Evolutionary conservation across 2,797 vertebrate species (phyloP).

Genomic region (Chelonia mydas): DNA sequence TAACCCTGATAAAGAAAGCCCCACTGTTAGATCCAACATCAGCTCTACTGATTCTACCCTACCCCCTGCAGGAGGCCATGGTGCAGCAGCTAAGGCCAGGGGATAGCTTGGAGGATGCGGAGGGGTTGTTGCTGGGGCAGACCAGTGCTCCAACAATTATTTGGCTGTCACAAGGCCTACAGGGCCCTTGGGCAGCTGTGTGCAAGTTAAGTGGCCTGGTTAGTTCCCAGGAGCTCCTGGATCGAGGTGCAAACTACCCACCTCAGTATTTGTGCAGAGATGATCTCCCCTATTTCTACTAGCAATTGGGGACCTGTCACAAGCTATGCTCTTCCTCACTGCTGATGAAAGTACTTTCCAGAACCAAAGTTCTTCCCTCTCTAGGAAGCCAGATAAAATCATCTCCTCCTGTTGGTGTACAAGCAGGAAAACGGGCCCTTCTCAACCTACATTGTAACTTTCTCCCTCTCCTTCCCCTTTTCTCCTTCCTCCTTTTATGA

Average conservation of each 20-base stretch:
- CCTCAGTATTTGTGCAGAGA: not conserved
- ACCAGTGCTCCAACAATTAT: rapidly evolving
- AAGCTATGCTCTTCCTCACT: not conserved
- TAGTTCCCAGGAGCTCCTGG: not conserved
- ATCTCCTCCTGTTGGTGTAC: rapidly evolving
- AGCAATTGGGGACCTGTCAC: not conserved
- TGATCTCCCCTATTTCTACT: not conserved
- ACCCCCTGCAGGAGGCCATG: not conserved
- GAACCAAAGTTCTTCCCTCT: not conserved
- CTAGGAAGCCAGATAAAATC: not conserved
- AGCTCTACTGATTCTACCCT: not conserved
- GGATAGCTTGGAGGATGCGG: not conserved
- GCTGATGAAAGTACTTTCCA: rapidly evolving
- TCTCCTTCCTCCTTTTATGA: not conserved
- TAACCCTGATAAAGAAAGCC: not conserved
- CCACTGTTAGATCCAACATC: rapidly evolving
- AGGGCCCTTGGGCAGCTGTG: not conserved
- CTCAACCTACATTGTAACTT: not conserved
- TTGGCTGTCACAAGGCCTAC: not conserved
- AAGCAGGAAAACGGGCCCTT: not conserved
- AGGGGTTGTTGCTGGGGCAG: not conserved
- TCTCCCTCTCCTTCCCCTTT: not conserved
- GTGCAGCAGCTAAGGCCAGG: not conserved
- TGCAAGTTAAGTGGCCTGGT: not conserved
- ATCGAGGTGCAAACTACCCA: not conserved